Base-by-base conservation (phyloP, 2,797 vertebrate species). In the Natrix natrix region DNA sequence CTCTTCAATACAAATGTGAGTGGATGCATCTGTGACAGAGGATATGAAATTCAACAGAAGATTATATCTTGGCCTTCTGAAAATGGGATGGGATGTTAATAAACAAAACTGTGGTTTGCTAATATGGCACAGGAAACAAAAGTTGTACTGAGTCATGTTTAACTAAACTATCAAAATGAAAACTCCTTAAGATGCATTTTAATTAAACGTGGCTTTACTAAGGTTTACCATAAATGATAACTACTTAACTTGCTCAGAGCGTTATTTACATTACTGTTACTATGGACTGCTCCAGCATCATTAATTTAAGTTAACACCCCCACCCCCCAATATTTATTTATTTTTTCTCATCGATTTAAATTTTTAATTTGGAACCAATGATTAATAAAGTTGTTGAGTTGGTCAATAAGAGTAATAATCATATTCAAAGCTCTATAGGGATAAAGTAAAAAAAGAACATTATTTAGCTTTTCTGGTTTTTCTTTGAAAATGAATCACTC, bases 31-130 rank as follows among this genome's bases (percentile, higher is more conserved):
- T 96, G 97, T 96, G 94, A 93, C 91, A 96, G 95, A 95, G 96
- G 95, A 97, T 97, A 97, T 97, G 97, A 98, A 98, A 98, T 97
- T 95, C 96, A 96, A 96, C 96, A 95, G 94, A 95, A 96, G 95
- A 98, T 98, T 97, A 97, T 95, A 96, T 96, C 97, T 95, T 93
- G 92, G 97, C 94, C 94, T 90, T 94, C 88, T 92, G 90, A 97
- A 94, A 95, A 91, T 96, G 92, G 0, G 91, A 91, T 96, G 92
- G 0, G 91, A 88, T 69, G 93, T 88, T 97, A 97, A 95, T 94
- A 95, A 97, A 93, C 56, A 91, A 92, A 95, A 91, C 20, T 89
- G 91, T 28, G n/a, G 87, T 95, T 95, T 94, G 91, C 94, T 93
- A 90, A 96, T 90, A 94, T 10, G 93, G 86, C 43, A 89, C 5